Conservation (phyloP, 2,797 vertebrate genomes). For the Amphiprion clarkii region DNA sequence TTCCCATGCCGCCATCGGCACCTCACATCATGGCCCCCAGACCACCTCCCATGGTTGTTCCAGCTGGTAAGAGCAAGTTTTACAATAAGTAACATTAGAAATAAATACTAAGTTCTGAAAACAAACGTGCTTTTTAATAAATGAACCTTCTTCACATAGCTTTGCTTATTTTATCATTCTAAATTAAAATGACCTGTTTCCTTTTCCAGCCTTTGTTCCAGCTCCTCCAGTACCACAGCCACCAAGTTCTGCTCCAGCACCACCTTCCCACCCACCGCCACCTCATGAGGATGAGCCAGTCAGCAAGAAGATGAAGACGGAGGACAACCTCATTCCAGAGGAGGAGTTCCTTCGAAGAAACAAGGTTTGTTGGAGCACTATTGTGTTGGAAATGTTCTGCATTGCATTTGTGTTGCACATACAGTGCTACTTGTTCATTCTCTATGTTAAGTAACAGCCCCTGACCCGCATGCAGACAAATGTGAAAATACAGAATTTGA, state of each 20-base stretch:
- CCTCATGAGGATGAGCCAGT: constrained; percentile 95
- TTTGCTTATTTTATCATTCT: not conserved
- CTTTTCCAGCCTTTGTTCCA: constrained; percentile 91
- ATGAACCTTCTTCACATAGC: not conserved
- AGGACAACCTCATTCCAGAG: constrained; percentile 97
- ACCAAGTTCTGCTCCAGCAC: constrained; percentile 88
- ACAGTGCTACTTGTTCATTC: not conserved
- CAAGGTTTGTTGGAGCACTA: constrained; percentile 84
- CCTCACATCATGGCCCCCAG: constrained; percentile 95
- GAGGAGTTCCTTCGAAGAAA: constrained; percentile 97
- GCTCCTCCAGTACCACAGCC: constrained; percentile 93
- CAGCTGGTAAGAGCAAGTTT: constrained; percentile 86
- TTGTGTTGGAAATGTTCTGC: not conserved
- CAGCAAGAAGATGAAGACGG: constrained; percentile 97
- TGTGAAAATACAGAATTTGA: not conserved
- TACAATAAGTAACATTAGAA: not conserved
- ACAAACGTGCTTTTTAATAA: not conserved
- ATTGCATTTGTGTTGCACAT: not conserved
- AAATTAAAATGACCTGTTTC: not conserved
- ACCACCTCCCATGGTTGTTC: constrained; percentile 97
- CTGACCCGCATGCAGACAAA: not conserved
- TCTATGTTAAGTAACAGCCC: not conserved
- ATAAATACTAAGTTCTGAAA: not conserved
- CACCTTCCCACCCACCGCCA: constrained; percentile 91
- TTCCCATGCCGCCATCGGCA: constrained; percentile 93